Base-by-base conservation (phyloP, 2,888 invertebrate genomes). In the Sturmia bella region DNA sequence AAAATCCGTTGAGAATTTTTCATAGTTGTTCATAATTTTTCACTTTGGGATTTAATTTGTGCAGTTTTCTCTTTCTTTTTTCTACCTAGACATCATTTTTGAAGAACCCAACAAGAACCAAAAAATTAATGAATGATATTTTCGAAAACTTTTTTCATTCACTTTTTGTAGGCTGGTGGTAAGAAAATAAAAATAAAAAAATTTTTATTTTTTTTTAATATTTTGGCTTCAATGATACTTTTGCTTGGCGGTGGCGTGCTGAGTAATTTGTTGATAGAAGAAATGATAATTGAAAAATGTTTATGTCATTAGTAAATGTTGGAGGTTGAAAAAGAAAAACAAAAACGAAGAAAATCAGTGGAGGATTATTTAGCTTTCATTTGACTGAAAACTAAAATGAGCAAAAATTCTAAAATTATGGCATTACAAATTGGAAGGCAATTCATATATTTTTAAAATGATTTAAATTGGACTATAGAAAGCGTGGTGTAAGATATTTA, bases 11-110 rank as follows among this genome's bases (percentile, higher is more conserved):
- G 11, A 41, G 11, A 6, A 72, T 61, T 61, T 63, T 54, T 24
- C 32, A 15, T 41, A 19, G 56, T 27, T 48, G 64, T 15, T 21
- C 11, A 45, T 61, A 52, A 45, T 76, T 69, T 63, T 52, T 61
- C 76, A 69, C 52, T 45, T 27, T 54, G 54, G 61, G 69, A 54
- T 63, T 75, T 69, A 61, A 76, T 69, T 61, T 76, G 52, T n/a
- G n/a, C n/a, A n/a, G n/a, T n/a, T n/a, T n/a, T n/a, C n/a, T n/a
- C n/a, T n/a, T n/a, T n/a, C n/a, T n/a, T n/a, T 61, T 52, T 69
- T 52, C 45, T 61, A 69, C 45, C 76, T 54, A 76, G 75, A 75
- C 59, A 75, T 32, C n/a, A 57, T 50, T 59, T 52, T 68, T 43
- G 37, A 32, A 41, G 7, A 48, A 50, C 13, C 17, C 0, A 12